Evolutionary conservation across 2,797 vertebrate species (phyloP).

Genomic region (Mormyrus hasselquistii): DNA sequence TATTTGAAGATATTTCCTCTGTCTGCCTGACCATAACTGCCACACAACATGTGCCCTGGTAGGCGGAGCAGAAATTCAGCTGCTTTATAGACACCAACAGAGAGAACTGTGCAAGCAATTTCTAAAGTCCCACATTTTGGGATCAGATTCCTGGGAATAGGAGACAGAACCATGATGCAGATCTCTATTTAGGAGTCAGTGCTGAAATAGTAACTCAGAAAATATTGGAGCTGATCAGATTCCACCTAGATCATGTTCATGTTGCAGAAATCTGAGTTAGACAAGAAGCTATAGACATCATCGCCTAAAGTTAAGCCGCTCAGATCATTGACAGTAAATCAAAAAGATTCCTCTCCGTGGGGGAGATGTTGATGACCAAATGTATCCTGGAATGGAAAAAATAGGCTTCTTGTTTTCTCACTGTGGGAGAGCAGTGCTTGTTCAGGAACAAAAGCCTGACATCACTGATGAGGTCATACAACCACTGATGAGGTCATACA

Average conservation of each 20-base stretch:
- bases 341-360: neutral
- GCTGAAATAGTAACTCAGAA: neutral
- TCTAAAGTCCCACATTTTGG: neutral
- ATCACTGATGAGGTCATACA: neutral
- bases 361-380: neutral
- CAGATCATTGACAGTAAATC: neutral
- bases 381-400: neutral
- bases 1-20: neutral
- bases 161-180: neutral
- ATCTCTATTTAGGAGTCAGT: neutral
- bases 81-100: neutral
- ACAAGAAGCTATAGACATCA: neutral
- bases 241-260: neutral
- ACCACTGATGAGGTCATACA: neutral
- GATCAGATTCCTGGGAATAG: neutral
- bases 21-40: neutral
- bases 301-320: neutral
- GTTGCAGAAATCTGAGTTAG: neutral
- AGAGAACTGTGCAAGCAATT: neutral
- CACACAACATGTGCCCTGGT: neutral
- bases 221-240: neutral
- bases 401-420: neutral
- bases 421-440: neutral
- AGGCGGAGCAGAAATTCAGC: neutral
- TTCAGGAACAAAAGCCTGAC: neutral